These are phyloP conservation scores for Orussus abietinus DNA, from an alignment of 1,140 invertebrate genomes.

Conservation along the genomic window DNA sequence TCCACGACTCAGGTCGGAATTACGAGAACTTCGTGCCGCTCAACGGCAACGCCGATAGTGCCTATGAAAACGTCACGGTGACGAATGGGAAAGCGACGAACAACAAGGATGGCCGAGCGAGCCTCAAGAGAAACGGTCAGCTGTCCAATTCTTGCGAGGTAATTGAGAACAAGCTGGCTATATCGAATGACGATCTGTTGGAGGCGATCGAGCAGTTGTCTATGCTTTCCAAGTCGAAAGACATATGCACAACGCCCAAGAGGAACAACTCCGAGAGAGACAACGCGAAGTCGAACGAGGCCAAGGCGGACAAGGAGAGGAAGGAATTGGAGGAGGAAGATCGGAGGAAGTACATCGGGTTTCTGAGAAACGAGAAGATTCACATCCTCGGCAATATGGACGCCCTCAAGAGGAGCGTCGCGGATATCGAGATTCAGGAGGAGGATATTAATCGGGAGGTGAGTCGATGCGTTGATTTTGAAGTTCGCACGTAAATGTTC, in stretches of 20 bases:
- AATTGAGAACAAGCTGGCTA: constrained; percentile 51
- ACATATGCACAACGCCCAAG: constrained; percentile 37
- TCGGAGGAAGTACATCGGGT: constrained; percentile 45
- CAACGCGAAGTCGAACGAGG: constrained; percentile 50
- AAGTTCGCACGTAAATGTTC: no score
- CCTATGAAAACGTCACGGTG: constrained; percentile 40
- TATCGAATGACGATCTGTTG: constrained; percentile 52
- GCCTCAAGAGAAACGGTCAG: constrained; percentile 29
- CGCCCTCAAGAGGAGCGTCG: constrained; percentile 68
- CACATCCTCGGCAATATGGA: constrained; percentile 51
- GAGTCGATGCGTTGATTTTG: constrained; percentile 20
- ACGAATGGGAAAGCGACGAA: constrained; percentile 7
- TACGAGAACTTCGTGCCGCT: constrained; percentile 29
- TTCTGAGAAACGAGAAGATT: constrained; percentile 46
- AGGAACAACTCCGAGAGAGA: constrained; percentile 51
- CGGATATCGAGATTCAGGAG: constrained; percentile 76
- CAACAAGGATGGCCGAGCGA: constrained; percentile 25
- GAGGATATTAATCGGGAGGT: constrained; percentile 81
- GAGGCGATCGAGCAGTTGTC: constrained; percentile 49
- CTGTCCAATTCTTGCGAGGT: constrained; percentile 35
- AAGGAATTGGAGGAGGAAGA: constrained; percentile 40
- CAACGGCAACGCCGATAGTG: constrained; percentile 39
- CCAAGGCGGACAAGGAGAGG: constrained; percentile 50
- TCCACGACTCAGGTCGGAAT: constrained; percentile 17
- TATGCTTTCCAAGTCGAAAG: constrained; percentile 45